Base-by-base conservation (phyloP, 2,113 vertebrate genomes). In the Thinocorus orbignyianus region DNA sequence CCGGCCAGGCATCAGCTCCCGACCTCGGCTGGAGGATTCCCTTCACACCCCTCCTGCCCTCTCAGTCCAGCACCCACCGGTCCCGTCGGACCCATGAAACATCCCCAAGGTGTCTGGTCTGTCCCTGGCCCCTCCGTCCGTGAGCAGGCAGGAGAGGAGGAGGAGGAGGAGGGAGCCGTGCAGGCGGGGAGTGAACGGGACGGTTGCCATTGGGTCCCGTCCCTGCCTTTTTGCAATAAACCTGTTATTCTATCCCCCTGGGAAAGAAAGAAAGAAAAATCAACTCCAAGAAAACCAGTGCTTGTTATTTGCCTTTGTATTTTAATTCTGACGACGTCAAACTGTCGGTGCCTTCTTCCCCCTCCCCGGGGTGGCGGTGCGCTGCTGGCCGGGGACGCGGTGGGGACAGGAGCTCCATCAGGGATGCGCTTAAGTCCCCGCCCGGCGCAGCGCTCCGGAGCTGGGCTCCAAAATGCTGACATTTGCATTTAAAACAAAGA, bases 401-500 rank as follows among this genome's bases (percentile, higher is more conserved):
- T 10, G 69, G 46, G 28, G 31, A 11, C 41, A 70, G 82, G 25
- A 19, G 8, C 61, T 64, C 48, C 64, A 9, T 15, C 64, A 31
- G 42, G 46, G 57, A 37, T 49, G 81, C 11, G 31, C 42, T 58
- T 31, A 70, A 22, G 79, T 51, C 58, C 22, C 65, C 52, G 35
- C 44, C 48, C 31, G 48, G 54, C 48, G 51, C 61, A n/a, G 41
- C 9, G 42, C 64, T n/a, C 55, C 30, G 65, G 8, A 54, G 37
- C 35, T 10, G 13, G 54, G 31, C 72, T 46, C 74, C 35, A 7
- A 79, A 82, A 60, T 5, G 85, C 58, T 49, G 48, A 51, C 54
- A 80, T 93, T 92, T 82, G 62, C 88, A 64, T 86, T 42, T 39
- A 37, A 72, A 74, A 81, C 91, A 86, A 94, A 95, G 42, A 41